Percentiles rank a stretch among this genome's conserved stretches.
Evolutionary conservation across 2,888 invertebrate genomes (phyloP).

Genomic region (Drosophila ochracea): DNA sequence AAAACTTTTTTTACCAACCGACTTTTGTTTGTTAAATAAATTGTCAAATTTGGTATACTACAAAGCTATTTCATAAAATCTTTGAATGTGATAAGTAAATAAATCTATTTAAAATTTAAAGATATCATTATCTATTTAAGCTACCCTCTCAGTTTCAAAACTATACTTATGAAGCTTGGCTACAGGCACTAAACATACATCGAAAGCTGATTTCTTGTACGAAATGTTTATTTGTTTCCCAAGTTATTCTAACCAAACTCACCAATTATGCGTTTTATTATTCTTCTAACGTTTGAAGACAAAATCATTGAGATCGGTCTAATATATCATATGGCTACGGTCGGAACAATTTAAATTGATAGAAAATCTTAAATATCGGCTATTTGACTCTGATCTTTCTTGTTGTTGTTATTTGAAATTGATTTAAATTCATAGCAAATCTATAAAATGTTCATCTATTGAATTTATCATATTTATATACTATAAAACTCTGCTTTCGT

Average conservation of each 20-base stretch:
- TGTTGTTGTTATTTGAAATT: neutral
- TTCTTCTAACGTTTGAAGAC: neutral
- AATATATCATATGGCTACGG: neutral
- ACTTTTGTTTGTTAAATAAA: neutral
- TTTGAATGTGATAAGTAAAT: neutral
- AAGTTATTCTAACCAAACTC: neutral
- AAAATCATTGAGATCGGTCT: neutral
- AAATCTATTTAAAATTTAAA: neutral
- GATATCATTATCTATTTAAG: neutral
- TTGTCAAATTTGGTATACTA: neutral
- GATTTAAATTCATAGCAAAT: neutral
- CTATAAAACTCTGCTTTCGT: neutral
- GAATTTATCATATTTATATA: neutral
- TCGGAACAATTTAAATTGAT: neutral
- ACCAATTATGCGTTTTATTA: neutral
- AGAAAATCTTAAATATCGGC: neutral
- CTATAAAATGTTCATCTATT: neutral
- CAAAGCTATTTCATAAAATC: neutral
- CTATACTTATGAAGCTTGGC: neutral
- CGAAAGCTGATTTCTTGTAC: neutral
- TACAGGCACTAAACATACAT: neutral
- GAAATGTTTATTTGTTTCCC: neutral
- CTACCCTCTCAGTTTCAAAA: neutral
- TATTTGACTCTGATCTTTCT: neutral
- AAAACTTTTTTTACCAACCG: neutral